Conservation (phyloP, 92 coral and sea anemone genomes). For the Montipora capitata region DNA sequence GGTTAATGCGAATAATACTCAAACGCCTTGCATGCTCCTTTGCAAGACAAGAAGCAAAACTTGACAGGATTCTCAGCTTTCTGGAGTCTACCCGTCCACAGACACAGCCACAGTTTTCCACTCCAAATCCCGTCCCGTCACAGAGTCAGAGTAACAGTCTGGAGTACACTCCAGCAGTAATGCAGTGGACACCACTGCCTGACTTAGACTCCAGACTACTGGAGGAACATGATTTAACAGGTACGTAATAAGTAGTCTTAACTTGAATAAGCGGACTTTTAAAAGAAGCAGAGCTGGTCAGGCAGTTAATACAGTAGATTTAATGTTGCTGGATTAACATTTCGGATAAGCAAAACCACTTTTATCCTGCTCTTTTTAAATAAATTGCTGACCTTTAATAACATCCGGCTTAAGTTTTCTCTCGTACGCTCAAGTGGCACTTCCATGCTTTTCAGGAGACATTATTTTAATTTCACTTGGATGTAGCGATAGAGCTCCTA, state of each 20-base stretch:
- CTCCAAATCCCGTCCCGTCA: slow-evolving; percentile 6
- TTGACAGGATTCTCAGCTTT: slow-evolving; percentile 4
- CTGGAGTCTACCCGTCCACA: neutral
- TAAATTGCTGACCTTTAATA: neutral
- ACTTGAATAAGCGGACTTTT: neutral
- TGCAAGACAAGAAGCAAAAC: slow-evolving; percentile 23
- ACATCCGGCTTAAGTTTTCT: neutral
- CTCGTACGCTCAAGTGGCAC: neutral
- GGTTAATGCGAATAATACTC: slow-evolving; percentile 3
- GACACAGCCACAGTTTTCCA: slow-evolving; percentile 28
- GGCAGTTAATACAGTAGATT: neutral
- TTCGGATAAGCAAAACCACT: neutral
- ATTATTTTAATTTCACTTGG: neutral
- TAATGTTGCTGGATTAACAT: neutral
- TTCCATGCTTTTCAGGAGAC: no score
- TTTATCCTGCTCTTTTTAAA: neutral
- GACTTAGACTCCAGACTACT: slow-evolving; percentile 29
- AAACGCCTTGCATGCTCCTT: slow-evolving; percentile 4
- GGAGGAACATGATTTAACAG: slow-evolving; percentile 11
- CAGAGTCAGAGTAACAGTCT: slow-evolving; percentile 8
- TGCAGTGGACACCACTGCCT: slow-evolving; percentile 1
- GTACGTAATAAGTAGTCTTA: slow-evolving; percentile 5
- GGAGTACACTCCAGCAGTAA: slow-evolving; percentile 23
- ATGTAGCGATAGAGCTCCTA: neutral
- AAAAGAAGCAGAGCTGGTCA: neutral